Evolutionary conservation across 2,888 invertebrate species (phyloP).

Genomic region (Hanleya hanleyi): DNA sequence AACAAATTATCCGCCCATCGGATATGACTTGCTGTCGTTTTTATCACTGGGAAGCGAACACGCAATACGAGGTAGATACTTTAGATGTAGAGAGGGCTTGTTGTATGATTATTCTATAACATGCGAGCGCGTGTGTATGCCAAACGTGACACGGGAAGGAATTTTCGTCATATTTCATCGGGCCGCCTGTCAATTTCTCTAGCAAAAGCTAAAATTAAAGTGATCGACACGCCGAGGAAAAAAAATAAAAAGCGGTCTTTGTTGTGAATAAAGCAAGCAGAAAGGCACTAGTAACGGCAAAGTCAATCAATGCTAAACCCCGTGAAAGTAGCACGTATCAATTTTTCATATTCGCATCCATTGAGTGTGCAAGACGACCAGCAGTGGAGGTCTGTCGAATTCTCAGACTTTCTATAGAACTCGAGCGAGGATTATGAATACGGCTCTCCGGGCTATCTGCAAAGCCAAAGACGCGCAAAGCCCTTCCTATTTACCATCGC

Average conservation of each 20-base stretch:
- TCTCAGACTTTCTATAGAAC: conserved; percentile 1
- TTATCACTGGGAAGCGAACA: no score
- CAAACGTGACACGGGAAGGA: no score
- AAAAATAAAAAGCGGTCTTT: background rate
- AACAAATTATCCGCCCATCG: no score
- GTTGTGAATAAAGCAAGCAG: conserved; percentile 6
- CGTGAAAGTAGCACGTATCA: conserved; percentile 5
- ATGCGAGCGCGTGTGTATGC: no score
- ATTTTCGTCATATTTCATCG: no score
- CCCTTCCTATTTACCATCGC: background rate
- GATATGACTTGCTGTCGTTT: no score
- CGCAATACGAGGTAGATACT: no score
- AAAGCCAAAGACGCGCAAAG: conserved; percentile 6
- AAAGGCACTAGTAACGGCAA: conserved; percentile 2
- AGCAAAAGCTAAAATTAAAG: conserved; percentile 11
- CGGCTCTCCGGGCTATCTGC: background rate
- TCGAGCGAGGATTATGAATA: background rate
- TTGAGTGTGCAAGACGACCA: background rate
- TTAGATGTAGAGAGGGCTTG: no score
- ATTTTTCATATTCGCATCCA: conserved; percentile 3
- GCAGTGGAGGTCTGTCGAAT: background rate
- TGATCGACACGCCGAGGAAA: background rate
- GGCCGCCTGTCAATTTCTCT: background rate
- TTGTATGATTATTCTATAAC: no score
- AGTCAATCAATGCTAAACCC: conserved; percentile 8